Conservation (phyloP, 2,888 invertebrate genomes). For the Acleris emargana region DNA sequence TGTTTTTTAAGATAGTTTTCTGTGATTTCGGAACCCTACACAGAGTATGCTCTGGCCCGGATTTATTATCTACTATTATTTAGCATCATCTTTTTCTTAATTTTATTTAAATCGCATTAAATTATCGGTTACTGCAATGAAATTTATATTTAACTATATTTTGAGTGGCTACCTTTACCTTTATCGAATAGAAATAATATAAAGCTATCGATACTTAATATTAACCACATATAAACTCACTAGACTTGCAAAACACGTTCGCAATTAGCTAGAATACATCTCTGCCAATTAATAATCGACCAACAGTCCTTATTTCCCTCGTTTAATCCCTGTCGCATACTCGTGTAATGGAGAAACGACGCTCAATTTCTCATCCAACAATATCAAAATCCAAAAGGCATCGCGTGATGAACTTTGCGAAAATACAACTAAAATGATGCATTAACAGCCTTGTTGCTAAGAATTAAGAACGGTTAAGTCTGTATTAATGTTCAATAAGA, state of each 20-base stretch:
- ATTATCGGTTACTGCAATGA: no score
- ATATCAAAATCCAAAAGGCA: slow-evolving; percentile 22
- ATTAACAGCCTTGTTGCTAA: slow-evolving; percentile 4
- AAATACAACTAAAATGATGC: background rate
- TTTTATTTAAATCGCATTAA: no score
- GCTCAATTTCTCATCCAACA: slow-evolving; percentile 26
- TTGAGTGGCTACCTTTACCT: no score
- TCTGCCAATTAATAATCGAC: background rate
- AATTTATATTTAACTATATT: no score
- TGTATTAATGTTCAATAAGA: background rate
- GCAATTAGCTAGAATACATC: background rate
- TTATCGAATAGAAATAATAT: background rate
- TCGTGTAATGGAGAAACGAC: slow-evolving; percentile 2
- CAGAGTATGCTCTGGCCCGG: no score
- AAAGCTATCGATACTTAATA: background rate
- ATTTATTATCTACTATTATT: no score
- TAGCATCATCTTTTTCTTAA: no score
- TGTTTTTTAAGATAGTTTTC: no score
- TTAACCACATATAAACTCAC: background rate
- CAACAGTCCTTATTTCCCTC: slow-evolving; percentile 1
- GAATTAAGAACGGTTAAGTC: background rate
- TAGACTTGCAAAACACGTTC: background rate
- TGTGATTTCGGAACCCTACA: no score
- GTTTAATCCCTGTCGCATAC: background rate
- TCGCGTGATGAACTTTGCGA: slow-evolving; percentile 12